Evolutionary conservation across 2,797 vertebrate genomes (phyloP), one percentile per base, ranked within the genome.

Genomic region (Enteromius afrohamiltoni): DNA sequence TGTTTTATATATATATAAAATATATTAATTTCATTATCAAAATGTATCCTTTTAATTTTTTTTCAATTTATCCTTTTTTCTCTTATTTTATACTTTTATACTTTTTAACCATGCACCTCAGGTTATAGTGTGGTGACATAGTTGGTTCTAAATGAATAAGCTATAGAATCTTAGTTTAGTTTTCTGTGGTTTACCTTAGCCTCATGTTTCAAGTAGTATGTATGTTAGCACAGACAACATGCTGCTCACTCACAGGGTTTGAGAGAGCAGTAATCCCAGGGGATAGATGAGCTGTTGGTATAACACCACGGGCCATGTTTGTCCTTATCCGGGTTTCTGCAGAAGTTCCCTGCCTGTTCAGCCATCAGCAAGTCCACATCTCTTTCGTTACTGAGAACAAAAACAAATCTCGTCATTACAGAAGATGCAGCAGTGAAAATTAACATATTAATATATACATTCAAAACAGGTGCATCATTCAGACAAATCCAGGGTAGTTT

Each of bases 301-400:
- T 97, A 97, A 92, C 98, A 99, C 98, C 98, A 99, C 37, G 96
- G 98, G 10, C 98, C 98, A 1, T 99, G 97, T 87, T 96, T 97
- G 93, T 99, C 98, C 80, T 96, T 96, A 86, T 99, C 98, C 53
- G 97, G 98, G 91, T 99, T 99, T 87, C 98, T 95, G 91, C 98
- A 99, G 93, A 95, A 97, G 93, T 95, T 97, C 89, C 93, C 96
- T 88, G 96, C 96, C 89, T 96, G 91, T 87, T 95, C 96, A 58
- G 94, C 91, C 53, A 49, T 86, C 68, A 91, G 86, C 87, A 92
- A 84, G 37, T 83, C 71, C 76, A 83, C 89, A n/a, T 87, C 90
- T 77, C 45, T 79, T 19, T 81, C 86, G 13, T 83, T 88, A 65
- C 84, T 88, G 53, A 79, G 34, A 80, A 71, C 14, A 40, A 23